These are phyloP conservation scores for Amphimallon solstitiale DNA, from an alignment of 2,888 invertebrate genomes.

Conservation along the genomic window DNA sequence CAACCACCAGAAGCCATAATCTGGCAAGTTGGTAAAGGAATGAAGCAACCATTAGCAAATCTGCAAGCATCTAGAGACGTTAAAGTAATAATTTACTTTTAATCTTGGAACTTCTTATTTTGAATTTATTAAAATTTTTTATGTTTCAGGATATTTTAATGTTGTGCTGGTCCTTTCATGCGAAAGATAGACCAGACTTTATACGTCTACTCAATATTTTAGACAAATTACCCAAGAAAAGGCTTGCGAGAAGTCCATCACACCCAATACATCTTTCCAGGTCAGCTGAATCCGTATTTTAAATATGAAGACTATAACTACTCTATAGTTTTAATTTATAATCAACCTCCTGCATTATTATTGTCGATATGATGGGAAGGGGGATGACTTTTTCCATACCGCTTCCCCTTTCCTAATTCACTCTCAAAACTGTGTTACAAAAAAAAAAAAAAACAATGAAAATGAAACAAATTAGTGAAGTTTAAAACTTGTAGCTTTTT, in stretches of 20 bases:
- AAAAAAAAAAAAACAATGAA: conserved; percentile 3
- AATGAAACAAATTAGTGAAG: conserved; percentile 10
- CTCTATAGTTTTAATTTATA: conserved; percentile 10
- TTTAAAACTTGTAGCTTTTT: conserved; percentile 25
- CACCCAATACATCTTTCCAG: conserved; percentile 97
- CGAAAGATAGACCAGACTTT: conserved; percentile 91
- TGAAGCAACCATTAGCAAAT: conserved; percentile 94
- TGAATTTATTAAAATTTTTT: not conserved
- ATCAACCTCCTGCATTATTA: conserved; percentile 10
- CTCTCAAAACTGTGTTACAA: conserved; percentile 30
- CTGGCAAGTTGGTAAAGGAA: conserved; percentile 97
- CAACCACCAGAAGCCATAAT: conserved; percentile 95
- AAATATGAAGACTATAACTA: conserved; percentile 50
- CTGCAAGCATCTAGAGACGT: conserved; percentile 95
- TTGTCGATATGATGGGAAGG: conserved; percentile 2
- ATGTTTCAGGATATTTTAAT: conserved; percentile 87
- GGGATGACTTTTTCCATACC: conserved; percentile 2
- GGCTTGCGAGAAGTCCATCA: conserved; percentile 95
- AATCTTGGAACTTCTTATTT: not conserved
- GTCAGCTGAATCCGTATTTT: conserved; percentile 96
- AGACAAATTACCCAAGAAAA: conserved; percentile 93
- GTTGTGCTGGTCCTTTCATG: conserved; percentile 93
- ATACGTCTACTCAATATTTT: conserved; percentile 83
- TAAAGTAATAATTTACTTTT: conserved; percentile 72
- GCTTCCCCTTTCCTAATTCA: not conserved